A percentile compares a stretch with the other conserved stretches of the same genome.
These are phyloP conservation scores for Lacerta bilineata DNA, from an alignment of 2,797 vertebrate species.

Conservation along the genomic window DNA sequence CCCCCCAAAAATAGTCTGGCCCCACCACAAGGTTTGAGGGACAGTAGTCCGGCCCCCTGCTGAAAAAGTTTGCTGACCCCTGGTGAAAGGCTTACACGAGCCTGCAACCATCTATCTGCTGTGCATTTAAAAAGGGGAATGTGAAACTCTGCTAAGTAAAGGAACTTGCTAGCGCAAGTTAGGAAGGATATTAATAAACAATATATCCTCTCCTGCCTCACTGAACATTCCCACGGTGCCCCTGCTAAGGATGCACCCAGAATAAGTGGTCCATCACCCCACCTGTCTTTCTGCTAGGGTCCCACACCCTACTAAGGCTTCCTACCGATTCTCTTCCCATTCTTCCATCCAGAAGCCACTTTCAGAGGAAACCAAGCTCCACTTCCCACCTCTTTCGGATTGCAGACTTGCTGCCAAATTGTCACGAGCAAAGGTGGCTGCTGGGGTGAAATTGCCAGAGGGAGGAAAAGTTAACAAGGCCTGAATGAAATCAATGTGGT, in stretches of 20 bases:
- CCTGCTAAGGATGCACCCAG: background rate
- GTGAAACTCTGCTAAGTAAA: too few relatives aligned
- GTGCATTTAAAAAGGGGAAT: too few relatives aligned
- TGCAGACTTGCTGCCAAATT: background rate
- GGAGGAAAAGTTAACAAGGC: constrained; percentile 36
- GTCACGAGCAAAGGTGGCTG: constrained; percentile 22
- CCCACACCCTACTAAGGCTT: background rate
- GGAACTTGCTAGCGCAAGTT: too few relatives aligned
- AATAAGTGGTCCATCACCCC: background rate
- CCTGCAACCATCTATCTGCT: too few relatives aligned
- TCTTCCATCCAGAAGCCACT: background rate
- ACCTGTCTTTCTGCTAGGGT: background rate
- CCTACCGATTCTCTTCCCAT: background rate
- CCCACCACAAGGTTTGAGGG: too few relatives aligned
- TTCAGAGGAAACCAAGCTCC: background rate
- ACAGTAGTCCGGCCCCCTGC: too few relatives aligned
- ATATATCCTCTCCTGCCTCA: too few relatives aligned
- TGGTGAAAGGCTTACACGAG: too few relatives aligned
- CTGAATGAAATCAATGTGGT: constrained; percentile 40
- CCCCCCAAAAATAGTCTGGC: too few relatives aligned
- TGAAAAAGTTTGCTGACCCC: too few relatives aligned
- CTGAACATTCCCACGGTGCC: background rate
- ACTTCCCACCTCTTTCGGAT: background rate
- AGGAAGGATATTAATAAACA: too few relatives aligned
- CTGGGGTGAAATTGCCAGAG: constrained; percentile 22